Evolutionary conservation across 2,113 vertebrate species (phyloP).

Genomic region (Kryptolebias marmoratus): DNA sequence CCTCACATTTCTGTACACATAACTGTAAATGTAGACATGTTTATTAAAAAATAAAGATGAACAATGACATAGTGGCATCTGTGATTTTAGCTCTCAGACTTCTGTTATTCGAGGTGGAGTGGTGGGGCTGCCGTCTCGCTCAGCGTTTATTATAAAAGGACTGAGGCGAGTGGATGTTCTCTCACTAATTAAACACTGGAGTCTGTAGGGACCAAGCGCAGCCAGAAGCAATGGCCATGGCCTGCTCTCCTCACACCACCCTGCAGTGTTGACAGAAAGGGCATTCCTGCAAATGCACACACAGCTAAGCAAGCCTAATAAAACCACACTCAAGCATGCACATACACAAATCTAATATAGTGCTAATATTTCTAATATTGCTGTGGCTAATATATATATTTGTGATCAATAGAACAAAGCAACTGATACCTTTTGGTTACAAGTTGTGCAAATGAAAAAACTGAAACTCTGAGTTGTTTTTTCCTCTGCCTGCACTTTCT

Average conservation of each 20-base stretch:
- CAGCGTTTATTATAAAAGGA: constrained; percentile 58
- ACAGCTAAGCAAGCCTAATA: constrained; percentile 1
- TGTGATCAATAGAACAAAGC: too few species aligned
- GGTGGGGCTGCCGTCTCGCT: constrained; percentile 37
- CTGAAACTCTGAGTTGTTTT: too few species aligned
- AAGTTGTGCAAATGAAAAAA: too few species aligned
- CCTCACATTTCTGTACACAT: constrained; percentile 2
- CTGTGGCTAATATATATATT: neutral
- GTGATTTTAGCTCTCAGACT: constrained; percentile 39
- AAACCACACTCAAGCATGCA: neutral
- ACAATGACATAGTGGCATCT: constrained; percentile 14
- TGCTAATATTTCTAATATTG: neutral
- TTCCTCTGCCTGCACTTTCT: too few species aligned
- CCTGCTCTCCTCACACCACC: constrained; percentile 62
- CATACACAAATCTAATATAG: neutral
- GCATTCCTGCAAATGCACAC: constrained; percentile 56
- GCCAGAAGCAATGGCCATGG: constrained; percentile 47
- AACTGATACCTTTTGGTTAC: too few species aligned
- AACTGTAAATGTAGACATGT: neutral
- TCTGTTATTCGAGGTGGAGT: neutral
- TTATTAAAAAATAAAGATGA: neutral
- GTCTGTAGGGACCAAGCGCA: constrained; percentile 52
- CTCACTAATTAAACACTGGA: constrained; percentile 70
- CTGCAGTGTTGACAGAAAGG: constrained; percentile 54
- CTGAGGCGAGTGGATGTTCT: constrained; percentile 61